Percentiles rank a stretch among this genome's conserved stretches.
Conservation (phyloP, 1,140 invertebrate species). For the Drosophila pectinifera region DNA sequence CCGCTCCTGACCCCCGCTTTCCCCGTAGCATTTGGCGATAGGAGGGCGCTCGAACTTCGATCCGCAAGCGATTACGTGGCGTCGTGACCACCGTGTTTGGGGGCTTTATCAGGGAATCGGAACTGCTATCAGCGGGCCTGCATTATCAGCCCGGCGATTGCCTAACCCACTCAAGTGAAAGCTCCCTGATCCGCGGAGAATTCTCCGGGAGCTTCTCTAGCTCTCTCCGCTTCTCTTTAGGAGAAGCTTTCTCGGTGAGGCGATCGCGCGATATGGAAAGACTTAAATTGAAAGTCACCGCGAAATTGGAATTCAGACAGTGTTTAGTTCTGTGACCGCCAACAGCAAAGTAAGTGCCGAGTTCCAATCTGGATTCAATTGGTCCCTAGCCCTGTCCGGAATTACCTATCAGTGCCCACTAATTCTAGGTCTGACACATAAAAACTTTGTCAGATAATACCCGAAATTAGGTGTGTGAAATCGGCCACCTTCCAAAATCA, state of each 20-base stretch:
- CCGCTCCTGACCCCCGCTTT: constrained; percentile 5
- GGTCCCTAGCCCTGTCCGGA: constrained; percentile 1
- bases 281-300: constrained; percentile 75
- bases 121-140: constrained; percentile 27
- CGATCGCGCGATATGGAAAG: constrained; percentile 67
- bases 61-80: constrained; percentile 42
- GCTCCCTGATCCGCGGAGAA: constrained; percentile 39
- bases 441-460: constrained; percentile 29
- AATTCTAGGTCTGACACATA: constrained; percentile 28
- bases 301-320: constrained; percentile 69
- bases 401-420: constrained; percentile 21
- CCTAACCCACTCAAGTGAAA: constrained; percentile 40
- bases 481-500: constrained; percentile 19
- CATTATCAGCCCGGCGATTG: constrained; percentile 39
- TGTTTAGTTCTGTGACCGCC: constrained; percentile 64
- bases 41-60: constrained; percentile 43
- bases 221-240: neutral
- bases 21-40: constrained; percentile 3
- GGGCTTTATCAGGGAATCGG: constrained; percentile 28
- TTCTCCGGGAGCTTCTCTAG: constrained; percentile 8
- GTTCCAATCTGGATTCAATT: constrained; percentile 20
- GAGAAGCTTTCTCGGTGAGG: constrained; percentile 36
- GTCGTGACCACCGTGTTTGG: neutral
- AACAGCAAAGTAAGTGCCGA: constrained; percentile 68
- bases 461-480: constrained; percentile 24